A percentile compares a stretch with the other conserved stretches of the same genome.
phyloP scores from a whole-genome alignment of 2,888 invertebrate genomes.

The Limnephilus marmoratus region DNA sequence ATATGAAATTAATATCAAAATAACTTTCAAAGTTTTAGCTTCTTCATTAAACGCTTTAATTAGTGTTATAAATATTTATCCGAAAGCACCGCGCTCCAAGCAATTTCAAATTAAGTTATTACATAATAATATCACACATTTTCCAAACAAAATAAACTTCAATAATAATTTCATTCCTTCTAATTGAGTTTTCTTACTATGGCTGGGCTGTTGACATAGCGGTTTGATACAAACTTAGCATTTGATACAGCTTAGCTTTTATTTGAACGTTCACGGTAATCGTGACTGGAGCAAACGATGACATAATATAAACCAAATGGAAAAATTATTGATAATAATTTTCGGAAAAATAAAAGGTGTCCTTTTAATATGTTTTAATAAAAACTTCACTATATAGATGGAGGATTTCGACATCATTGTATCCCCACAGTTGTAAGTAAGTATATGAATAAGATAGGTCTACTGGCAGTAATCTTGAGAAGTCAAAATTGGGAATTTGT shows the following conservation, averaged over 20 bases:
- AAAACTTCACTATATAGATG: too few species aligned
- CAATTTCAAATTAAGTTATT: neutral
- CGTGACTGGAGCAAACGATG: neutral
- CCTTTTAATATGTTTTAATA: too few species aligned
- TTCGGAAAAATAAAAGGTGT: neutral
- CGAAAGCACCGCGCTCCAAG: neutral
- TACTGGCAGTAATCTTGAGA: too few species aligned
- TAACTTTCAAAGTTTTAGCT: neutral
- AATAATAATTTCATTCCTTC: neutral
- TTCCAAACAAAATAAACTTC: neutral
- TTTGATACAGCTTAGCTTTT: slow-evolving; percentile 17
- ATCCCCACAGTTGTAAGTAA: too few species aligned
- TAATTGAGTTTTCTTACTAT: slow-evolving; percentile 5
- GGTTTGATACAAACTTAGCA: neutral
- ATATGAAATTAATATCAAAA: neutral
- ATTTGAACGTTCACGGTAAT: neutral
- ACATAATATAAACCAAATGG: neutral
- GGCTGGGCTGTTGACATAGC: neutral
- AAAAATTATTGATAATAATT: neutral
- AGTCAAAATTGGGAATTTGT: too few species aligned
- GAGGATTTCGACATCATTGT: too few species aligned
- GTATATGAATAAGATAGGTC: too few species aligned
- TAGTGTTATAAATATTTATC: neutral
- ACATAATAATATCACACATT: neutral
- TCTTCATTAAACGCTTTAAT: neutral